Base-by-base conservation (phyloP, 2,888 invertebrate genomes). In the Noctua janthina region DNA sequence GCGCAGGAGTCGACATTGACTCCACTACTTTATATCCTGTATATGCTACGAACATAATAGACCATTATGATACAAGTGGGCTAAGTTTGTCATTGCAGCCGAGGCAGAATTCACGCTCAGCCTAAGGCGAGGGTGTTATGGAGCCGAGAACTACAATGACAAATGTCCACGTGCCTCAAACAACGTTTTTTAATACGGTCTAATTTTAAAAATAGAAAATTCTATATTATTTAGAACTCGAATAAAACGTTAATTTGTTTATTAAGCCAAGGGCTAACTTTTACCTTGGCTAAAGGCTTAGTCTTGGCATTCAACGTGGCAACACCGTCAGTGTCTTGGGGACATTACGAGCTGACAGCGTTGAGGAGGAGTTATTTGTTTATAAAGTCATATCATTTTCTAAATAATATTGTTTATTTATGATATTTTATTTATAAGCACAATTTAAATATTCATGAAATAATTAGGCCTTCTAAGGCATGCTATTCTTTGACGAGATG, bases 21-120 rank as follows among this genome's bases (percentile, higher is more conserved):
- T 97, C 96, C 54, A 94, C 90, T 51, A 96, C 92, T 6, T 93
- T 91, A 76, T 96, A 95, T 77, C 96, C 97, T 83, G 93, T 87
- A 66, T 76, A 79, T 20, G 17, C 79, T 84, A 46, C 35, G 78
- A 94, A 92, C 29, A 67, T 17, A 49, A 35, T 15, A 64, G 13
- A 29, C 29, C 59, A 29, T 62, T 62, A 29, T 62, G 15, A 62
- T 62, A 59, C 59, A 59, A n/a, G n/a, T 59, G 13, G 13, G 59
- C 6, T 13, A 59, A 59, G 1, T 17, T 51, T 62, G 7, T 62
- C 29, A 15, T 15, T 62, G 29, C 29, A 62, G 29, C 17, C 1
- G 15, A 62, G 15, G 29, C 29, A 6, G 62, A 62, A 59, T 59
- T n/a, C 13, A n/a, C n/a, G n/a, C 17, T 17, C 51, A 51, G 20